Conservation (phyloP, 1,140 invertebrate genomes). For the Musca domestica region DNA sequence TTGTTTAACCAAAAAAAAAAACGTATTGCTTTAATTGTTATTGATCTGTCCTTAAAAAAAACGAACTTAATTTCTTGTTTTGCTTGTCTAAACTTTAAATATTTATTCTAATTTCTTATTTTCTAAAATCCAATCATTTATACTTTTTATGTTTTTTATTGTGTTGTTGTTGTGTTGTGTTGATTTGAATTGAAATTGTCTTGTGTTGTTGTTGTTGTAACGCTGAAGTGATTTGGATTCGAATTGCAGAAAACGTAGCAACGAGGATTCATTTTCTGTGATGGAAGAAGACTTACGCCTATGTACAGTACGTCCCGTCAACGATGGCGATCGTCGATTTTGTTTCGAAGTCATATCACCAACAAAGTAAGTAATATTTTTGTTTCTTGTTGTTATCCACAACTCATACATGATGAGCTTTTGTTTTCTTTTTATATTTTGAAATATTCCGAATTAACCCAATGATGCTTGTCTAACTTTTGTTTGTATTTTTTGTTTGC, state of each 20-base stretch:
- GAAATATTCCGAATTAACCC: neutral
- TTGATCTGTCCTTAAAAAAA: too few species aligned
- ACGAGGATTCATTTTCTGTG: slow-evolving; percentile 80
- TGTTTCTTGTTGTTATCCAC: neutral
- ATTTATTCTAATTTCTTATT: slow-evolving; percentile 1
- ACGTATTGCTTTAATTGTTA: neutral
- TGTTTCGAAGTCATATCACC: slow-evolving; percentile 97
- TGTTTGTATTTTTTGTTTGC: neutral
- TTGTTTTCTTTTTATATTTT: slow-evolving; percentile 32
- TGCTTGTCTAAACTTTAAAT: slow-evolving; percentile 7
- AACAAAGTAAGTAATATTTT: slow-evolving; percentile 69
- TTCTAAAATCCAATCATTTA: slow-evolving; percentile 10
- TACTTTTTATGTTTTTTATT: slow-evolving; percentile 19
- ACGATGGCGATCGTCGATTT: slow-evolving; percentile 84
- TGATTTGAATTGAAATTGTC: neutral
- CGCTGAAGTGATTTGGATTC: slow-evolving; percentile 54
- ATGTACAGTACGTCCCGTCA: slow-evolving; percentile 86
- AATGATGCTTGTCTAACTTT: neutral
- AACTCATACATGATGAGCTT: neutral
- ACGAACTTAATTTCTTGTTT: neutral
- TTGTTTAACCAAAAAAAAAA: neutral
- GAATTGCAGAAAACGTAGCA: slow-evolving; percentile 72
- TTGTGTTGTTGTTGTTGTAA: slow-evolving; percentile 29
- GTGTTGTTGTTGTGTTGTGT: slow-evolving; percentile 7
- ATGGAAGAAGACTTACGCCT: slow-evolving; percentile 96